A percentile compares a stretch with the other conserved stretches of the same genome.
phyloP scores from a whole-genome alignment of 2,888 invertebrate species.

The Limnephilus auricula region DNA sequence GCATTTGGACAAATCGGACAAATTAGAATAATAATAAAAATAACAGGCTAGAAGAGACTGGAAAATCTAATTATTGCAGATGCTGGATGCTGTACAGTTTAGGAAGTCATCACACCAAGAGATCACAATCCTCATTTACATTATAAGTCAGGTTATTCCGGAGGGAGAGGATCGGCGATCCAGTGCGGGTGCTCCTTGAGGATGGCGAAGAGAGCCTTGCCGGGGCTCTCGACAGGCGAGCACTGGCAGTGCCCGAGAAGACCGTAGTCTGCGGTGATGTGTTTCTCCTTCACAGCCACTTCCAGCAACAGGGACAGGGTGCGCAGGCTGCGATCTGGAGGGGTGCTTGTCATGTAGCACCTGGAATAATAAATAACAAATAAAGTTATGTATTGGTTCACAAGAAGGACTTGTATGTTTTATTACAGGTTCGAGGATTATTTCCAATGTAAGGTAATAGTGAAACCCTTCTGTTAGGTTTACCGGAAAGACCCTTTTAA shows the following conservation, averaged over 20 bases:
- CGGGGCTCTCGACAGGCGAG: constrained; percentile 76
- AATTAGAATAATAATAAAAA: no score
- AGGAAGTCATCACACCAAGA: neutral
- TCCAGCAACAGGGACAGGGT: constrained; percentile 73
- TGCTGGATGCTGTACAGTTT: neutral
- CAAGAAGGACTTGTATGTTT: neutral
- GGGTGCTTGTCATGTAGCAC: constrained; percentile 74
- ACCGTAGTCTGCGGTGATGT: constrained; percentile 74
- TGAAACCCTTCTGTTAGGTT: no score
- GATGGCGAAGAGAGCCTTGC: constrained; percentile 74
- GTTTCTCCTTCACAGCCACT: constrained; percentile 74
- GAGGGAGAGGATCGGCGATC: constrained; percentile 58
- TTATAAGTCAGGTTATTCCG: neutral
- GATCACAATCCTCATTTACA: neutral
- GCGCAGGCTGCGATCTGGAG: constrained; percentile 71
- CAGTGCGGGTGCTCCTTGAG: constrained; percentile 78
- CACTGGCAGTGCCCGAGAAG: constrained; percentile 77
- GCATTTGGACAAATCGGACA: no score
- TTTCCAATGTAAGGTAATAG: no score
- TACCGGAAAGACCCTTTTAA: no score
- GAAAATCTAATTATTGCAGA: no score
- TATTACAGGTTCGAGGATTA: no score
- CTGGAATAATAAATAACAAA: constrained; percentile 18
- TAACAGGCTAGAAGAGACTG: no score
- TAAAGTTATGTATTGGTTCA: neutral